Base-by-base conservation (phyloP, 2,888 invertebrate species). In the Gymnocheta viridis region DNA sequence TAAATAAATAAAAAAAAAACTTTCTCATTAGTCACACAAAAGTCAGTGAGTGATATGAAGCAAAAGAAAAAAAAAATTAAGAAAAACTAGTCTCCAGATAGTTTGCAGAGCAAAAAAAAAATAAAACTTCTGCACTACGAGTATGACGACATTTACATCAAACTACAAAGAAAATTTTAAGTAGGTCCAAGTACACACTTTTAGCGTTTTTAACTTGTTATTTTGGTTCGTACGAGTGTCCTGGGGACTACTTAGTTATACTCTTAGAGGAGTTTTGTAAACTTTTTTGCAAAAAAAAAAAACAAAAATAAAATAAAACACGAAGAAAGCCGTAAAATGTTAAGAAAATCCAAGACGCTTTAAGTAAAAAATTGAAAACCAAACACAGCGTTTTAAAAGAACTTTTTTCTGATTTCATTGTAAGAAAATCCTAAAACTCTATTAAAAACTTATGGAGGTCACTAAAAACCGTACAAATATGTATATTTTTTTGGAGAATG, bases 1-100 rank as follows among this genome's bases (percentile, higher is more conserved):
- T 35, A 49, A 19, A 56, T 32, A 82, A 29, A 60, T 44, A 73
- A 29, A 10, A 17, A 35, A 32, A 32, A 24, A 17, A 78, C 73
- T 74, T 82, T 54, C 49, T 51, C 79, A 74, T 80, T 77, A 80
- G 38, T 69, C 67, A 81, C 62, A 72, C 76, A 73, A 64, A 80
- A 81, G 70, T n/a, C n/a, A 76, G 77, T 72, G 76, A 72, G 49
- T 60, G 12, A 17, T 47, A 54, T 56, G 49, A 29, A 44, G 41
- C 19, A 22, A 24, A 69, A 32, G 49, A 27, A 56, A 76, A 54
- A 60, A 32, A n/a, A n/a, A n/a, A n/a, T 22, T 27, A 67, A 27
- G 35, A 56, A 67, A 79, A 82, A 82, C 73, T 58, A 64, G 74
- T 79, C 83, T 72, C 76, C 29, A 32, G 79, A 79, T 79, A 70